Evolutionary conservation across 2,797 vertebrate genomes (phyloP).

Genomic region (Chromobotia macracanthus): DNA sequence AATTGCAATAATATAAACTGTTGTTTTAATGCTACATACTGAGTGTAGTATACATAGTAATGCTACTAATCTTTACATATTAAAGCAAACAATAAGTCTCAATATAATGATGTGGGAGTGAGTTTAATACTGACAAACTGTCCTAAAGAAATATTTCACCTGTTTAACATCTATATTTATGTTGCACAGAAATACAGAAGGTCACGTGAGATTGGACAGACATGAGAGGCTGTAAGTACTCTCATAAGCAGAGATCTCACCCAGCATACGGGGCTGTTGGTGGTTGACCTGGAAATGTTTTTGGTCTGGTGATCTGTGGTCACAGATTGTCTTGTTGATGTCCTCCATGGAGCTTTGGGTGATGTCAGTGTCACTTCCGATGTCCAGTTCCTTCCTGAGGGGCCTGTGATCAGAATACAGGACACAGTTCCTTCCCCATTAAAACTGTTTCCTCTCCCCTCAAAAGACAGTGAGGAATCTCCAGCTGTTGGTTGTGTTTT

Average conservation of each 20-base stretch:
- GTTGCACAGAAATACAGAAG: too few species aligned
- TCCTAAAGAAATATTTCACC: too few species aligned
- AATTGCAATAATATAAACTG: background rate
- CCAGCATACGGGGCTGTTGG: conserved; percentile 58
- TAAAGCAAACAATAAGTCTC: too few species aligned
- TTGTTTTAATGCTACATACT: too few species aligned
- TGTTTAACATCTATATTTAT: too few species aligned
- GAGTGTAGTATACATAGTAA: too few species aligned
- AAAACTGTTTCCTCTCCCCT: conserved; percentile 36
- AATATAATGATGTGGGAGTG: too few species aligned
- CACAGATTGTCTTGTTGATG: conserved; percentile 74
- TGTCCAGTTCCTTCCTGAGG: conserved; percentile 76
- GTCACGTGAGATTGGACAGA: too few species aligned
- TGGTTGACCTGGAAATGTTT: conserved; percentile 69
- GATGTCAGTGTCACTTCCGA: conserved; percentile 80
- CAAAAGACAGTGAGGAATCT: background rate
- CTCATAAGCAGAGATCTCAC: conserved; percentile 62
- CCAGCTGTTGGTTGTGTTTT: background rate
- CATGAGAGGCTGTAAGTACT: too few species aligned
- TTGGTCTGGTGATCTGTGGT: conserved; percentile 76
- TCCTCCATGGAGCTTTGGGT: conserved; percentile 85
- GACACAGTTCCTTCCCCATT: conserved; percentile 6
- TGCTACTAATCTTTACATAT: too few species aligned
- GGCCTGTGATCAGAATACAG: conserved; percentile 64
- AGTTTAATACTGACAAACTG: too few species aligned